Conservation (phyloP, 1,140 invertebrate genomes). For the Pararge aegeria region DNA sequence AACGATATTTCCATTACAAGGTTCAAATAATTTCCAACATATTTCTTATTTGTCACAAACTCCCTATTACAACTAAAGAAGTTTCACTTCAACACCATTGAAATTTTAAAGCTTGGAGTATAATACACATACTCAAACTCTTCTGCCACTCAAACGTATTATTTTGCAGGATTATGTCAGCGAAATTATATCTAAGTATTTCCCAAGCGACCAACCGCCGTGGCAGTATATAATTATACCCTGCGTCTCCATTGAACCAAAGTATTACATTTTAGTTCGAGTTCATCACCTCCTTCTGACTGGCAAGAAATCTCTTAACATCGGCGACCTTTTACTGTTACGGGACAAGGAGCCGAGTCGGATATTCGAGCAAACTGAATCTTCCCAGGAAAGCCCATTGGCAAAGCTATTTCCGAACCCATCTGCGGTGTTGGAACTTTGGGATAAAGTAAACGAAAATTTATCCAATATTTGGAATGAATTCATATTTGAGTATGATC, state of each 20-base stretch:
- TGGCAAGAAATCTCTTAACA: conserved; percentile 84
- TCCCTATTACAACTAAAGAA: not conserved
- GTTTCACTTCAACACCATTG: too few species aligned
- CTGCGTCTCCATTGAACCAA: conserved; percentile 78
- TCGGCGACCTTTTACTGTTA: conserved; percentile 87
- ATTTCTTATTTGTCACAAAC: too few species aligned
- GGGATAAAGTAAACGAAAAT: conserved; percentile 83
- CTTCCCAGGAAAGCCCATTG: conserved; percentile 75
- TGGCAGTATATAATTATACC: conserved; percentile 91
- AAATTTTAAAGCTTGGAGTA: too few species aligned
- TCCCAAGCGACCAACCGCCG: conserved; percentile 84
- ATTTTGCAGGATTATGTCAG: conserved; percentile 86
- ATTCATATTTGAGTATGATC: conserved; percentile 88
- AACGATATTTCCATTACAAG: too few species aligned
- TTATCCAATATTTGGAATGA: conserved; percentile 89
- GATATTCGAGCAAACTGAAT: conserved; percentile 40
- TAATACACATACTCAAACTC: not conserved
- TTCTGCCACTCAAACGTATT: not conserved
- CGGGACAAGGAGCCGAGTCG: conserved; percentile 76
- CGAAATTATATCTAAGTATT: conserved; percentile 88
- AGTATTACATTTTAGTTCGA: conserved; percentile 86
- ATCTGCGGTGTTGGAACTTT: conserved; percentile 83
- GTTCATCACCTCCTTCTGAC: conserved; percentile 87
- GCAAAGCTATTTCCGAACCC: conserved; percentile 82
- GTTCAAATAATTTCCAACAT: too few species aligned